Base-by-base conservation (phyloP, 2,113 vertebrate species). In the Pachypanchax playfairii region DNA sequence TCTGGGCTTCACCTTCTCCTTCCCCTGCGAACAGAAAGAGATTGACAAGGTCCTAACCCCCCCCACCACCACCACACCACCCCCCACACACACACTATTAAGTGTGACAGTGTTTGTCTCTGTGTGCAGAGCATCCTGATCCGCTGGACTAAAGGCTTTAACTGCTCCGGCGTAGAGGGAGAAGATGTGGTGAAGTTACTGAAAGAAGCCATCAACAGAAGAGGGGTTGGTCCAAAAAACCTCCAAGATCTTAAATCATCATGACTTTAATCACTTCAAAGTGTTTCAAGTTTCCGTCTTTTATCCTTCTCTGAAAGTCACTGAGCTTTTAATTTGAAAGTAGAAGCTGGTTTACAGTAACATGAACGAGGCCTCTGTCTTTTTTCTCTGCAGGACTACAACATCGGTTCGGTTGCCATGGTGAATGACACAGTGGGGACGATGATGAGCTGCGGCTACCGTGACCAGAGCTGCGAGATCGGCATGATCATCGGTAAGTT, bases 1-100 rank as follows among this genome's bases (percentile, higher is more conserved):
- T 26, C 73, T 97, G 61, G 94, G 94, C 20, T 95, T 96, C 36
- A 93, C 83, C 62, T 96, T 97, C 85, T 94, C 95, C 12, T 96
- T 96, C 75, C 89, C 84, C 73, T 97, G 95, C 65, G 81, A 66
- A 39, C 93, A 95, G 81, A 92, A 60, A 0, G 74, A 66, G 9
- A 90, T 96, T 33, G 90, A 93, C 73, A 93, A 89, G 94, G 95
- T 95, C 15, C 14, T 18, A 6, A 42, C 0, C 9, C 10, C 39
- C 18, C 22, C 11, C 56, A n/a, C 11, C 17, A 24, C 9, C 3
- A 2, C 7, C 9, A 8, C 31, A 33, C 2, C 31, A 33, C 1
- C 2, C 1, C 4, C 1, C 4, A 5, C 4, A 31, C 29, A 31
- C 29, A 31, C 29, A 31, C 29, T n/a, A n/a, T n/a, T n/a, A 24